Evolutionary conservation across 2,113 vertebrate species (phyloP), one percentile per base, ranked within the genome.

Genomic region (Alaudala cheleensis): DNA sequence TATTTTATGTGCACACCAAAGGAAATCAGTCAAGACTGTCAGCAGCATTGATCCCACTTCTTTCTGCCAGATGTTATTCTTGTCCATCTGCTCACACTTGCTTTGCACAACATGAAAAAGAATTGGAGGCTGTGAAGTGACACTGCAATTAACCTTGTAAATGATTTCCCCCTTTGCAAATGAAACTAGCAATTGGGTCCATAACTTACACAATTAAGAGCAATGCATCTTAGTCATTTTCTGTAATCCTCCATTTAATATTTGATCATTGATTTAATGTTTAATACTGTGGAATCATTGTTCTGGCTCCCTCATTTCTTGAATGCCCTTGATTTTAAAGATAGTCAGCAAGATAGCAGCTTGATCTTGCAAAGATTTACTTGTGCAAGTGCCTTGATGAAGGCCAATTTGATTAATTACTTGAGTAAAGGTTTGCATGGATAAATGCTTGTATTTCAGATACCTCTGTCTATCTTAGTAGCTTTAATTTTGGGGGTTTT

Each of bases 131-230:
- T 94, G 37, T 79, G 86, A 97, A 91, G 73, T 96, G 95, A 96
- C 89, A 44, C 50, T 67, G 71, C 92, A 97, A 97, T 97, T 98
- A 97, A 98, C 98, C 97, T 98, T 97, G 92, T 94, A 96, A 97
- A 97, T 96, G 3, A 84, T 96, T 96, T 96, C 85, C 58, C 60
- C 65, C 83, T 79, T 96, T 90, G 73, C 79, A 97, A 95, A 96
- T 87, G 86, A 95, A 96, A 92, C 81, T 37, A 92, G 81, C 58
- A 87, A 62, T 94, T 84, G 65, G 21, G 87, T 86, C 87, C 93
- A 67, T 95, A 93, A 90, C 77, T 97, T 93, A 70, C 49, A 96
- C 94, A 97, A 97, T 97, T 97, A 97, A 88, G 62, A 96, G 54
- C 60, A 93, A 95, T 97, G 90, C 64, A 95, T 97, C 92, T 97